Evolutionary conservation across 2,888 invertebrate genomes (phyloP).

Genomic region (Limnephilus rhombicus): DNA sequence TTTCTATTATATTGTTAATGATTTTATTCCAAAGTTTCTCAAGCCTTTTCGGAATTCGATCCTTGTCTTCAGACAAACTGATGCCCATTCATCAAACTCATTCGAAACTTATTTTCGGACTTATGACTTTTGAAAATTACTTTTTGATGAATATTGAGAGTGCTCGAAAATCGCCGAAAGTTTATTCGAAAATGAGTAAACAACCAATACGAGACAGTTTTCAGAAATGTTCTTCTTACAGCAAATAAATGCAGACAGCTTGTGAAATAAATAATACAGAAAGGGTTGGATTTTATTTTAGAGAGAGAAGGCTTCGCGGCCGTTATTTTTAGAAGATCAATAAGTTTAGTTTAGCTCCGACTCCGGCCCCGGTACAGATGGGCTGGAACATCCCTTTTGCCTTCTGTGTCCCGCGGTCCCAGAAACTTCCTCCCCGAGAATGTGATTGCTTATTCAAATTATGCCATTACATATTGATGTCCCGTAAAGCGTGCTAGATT

Average conservation of each 20-base stretch:
- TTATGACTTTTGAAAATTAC: not conserved
- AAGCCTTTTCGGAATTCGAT: not conserved
- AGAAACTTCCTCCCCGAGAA: not conserved
- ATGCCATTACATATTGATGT: constrained; percentile 7
- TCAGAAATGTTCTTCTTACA: not conserved
- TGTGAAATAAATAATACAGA: not conserved
- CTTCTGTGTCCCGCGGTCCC: not conserved
- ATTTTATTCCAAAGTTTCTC: not conserved
- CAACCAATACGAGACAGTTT: not conserved
- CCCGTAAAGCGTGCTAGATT: not conserved
- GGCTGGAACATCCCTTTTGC: not conserved
- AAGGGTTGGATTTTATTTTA: not conserved
- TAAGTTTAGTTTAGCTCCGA: not conserved
- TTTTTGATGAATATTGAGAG: not conserved
- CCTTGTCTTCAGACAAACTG: not conserved
- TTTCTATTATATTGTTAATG: not conserved
- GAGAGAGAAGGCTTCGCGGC: not conserved
- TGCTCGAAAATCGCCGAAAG: not conserved
- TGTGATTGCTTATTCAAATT: constrained; percentile 26
- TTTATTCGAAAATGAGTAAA: not conserved
- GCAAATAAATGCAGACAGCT: not conserved
- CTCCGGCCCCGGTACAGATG: not conserved
- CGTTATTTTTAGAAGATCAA: constrained; percentile 1
- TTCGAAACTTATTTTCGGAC: not conserved
- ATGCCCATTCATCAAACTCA: not conserved